phyloP scores from a whole-genome alignment of 2,113 vertebrate genomes.

The Cynopterus brachyotis region DNA sequence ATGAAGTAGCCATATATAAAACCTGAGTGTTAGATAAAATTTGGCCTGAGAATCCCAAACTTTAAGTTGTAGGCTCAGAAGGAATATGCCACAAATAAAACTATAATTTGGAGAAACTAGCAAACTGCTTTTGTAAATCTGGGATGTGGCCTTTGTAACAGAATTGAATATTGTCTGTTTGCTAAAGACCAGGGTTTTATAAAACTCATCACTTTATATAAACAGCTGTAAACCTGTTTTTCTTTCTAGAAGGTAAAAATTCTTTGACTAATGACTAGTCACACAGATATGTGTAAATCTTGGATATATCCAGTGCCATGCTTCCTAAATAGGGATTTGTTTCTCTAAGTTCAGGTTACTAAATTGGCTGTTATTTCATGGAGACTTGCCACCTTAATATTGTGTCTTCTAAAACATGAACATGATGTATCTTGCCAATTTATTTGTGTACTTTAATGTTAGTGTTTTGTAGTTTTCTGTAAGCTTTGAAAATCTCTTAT shows the following conservation, averaged over 20 bases:
- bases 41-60: background rate
- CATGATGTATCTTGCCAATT: background rate
- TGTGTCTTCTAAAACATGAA: background rate
- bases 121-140: background rate
- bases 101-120: background rate
- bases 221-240: background rate
- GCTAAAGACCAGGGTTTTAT: background rate
- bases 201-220: slow-evolving; percentile 28
- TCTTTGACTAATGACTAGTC: background rate
- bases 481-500: background rate
- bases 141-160: background rate
- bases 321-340: background rate
- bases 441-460: background rate
- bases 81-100: background rate
- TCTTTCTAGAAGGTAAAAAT: background rate
- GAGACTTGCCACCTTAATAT: background rate
- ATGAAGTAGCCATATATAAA: slow-evolving; percentile 17
- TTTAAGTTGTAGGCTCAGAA: background rate
- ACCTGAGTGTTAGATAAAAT: slow-evolving; percentile 27
- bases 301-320: background rate
- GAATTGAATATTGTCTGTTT: background rate
- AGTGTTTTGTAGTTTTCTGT: background rate
- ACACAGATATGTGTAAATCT: background rate
- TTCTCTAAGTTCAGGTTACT: background rate
- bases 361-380: background rate